A percentile compares a stretch with the other conserved stretches of the same genome.
phyloP scores from a whole-genome alignment of 2,113 vertebrate genomes.

The Amphiprion percula region DNA sequence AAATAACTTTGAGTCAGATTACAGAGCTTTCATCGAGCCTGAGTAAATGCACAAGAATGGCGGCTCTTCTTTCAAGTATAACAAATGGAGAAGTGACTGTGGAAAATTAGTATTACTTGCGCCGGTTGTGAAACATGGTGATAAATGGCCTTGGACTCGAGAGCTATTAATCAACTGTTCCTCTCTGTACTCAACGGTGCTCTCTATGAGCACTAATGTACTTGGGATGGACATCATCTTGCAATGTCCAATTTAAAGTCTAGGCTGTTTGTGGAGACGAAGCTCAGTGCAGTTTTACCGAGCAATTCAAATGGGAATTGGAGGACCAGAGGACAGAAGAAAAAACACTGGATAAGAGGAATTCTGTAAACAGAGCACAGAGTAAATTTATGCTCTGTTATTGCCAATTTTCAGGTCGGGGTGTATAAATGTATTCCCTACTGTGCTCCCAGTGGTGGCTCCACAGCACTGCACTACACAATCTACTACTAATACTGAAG shows the following conservation, averaged over 20 bases:
- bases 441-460: neutral
- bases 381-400: slow-evolving; percentile 25
- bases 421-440: slow-evolving; percentile 9
- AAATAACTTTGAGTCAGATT: slow-evolving; percentile 18
- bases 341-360: slow-evolving; percentile 4
- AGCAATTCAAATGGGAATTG: slow-evolving; percentile 60
- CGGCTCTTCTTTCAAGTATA: slow-evolving; percentile 42
- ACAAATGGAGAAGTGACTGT: slow-evolving; percentile 68
- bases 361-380: neutral
- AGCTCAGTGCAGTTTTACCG: slow-evolving; percentile 59
- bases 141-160: slow-evolving; percentile 75
- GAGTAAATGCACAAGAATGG: slow-evolving; percentile 34
- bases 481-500: slow-evolving; percentile 3
- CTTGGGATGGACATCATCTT: slow-evolving; percentile 70
- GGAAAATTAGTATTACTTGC: slow-evolving; percentile 73
- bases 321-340: neutral
- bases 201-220: slow-evolving; percentile 68
- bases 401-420: slow-evolving; percentile 17
- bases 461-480: neutral
- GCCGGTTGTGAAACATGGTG: slow-evolving; percentile 57
- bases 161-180: slow-evolving; percentile 77
- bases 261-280: slow-evolving; percentile 39
- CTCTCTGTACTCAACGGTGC: slow-evolving; percentile 39
- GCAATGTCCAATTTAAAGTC: slow-evolving; percentile 67
- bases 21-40: slow-evolving; percentile 37